Evolutionary conservation across 2,113 vertebrate genomes (phyloP).

Genomic region (Myotis lucifugus): DNA sequence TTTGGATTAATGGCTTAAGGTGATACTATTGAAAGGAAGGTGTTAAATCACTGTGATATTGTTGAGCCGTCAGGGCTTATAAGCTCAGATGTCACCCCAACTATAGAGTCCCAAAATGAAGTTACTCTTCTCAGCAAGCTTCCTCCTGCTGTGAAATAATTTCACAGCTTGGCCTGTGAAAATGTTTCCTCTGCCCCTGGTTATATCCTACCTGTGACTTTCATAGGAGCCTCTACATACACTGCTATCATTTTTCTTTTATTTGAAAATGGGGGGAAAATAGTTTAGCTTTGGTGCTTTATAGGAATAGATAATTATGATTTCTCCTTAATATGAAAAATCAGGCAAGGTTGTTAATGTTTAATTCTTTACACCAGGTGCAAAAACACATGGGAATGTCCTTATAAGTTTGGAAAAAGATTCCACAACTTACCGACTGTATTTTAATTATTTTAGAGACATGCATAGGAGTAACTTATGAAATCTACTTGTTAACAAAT

Average conservation of each 20-base stretch:
- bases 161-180: conserved; percentile 57
- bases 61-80: conserved; percentile 46
- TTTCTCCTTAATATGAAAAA: conserved; percentile 21
- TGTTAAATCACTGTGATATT: conserved; percentile 18
- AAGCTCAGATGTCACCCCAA: conserved; percentile 53
- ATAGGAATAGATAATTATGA: not conserved
- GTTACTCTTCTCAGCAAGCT: conserved; percentile 65
- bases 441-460: conserved; percentile 68
- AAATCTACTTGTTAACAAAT: conserved; percentile 69
- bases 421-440: not conserved
- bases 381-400: conserved; percentile 31
- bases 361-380: conserved; percentile 45
- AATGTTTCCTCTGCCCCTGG: conserved; percentile 32
- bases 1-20: conserved; percentile 28
- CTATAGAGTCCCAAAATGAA: conserved; percentile 70
- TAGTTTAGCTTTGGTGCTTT: conserved; percentile 61
- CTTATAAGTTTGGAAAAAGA: conserved; percentile 55
- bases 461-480: conserved; percentile 46
- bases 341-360: not conserved
- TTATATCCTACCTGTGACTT: not conserved
- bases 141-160: conserved; percentile 63
- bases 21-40: not conserved
- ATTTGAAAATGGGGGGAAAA: conserved; percentile 35
- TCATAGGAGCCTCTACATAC: not conserved
- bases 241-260: conserved; percentile 20